Evolutionary conservation across 2,888 invertebrate species (phyloP).

Genomic region (Brachypterus glaber): DNA sequence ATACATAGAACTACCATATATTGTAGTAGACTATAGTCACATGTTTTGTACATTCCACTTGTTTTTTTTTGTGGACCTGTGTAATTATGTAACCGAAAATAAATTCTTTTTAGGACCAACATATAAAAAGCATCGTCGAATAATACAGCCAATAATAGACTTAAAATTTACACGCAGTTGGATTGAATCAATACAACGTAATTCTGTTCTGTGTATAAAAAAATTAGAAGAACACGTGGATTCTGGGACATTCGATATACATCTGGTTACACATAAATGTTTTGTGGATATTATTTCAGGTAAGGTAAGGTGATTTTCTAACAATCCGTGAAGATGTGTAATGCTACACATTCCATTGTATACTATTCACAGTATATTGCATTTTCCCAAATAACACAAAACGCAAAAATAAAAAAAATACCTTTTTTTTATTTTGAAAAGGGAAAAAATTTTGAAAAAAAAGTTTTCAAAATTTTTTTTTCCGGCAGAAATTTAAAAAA

Average conservation of each 20-base stretch:
- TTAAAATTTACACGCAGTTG: constrained; percentile 13
- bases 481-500: too few species aligned
- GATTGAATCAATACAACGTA: background rate
- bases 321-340: too few species aligned
- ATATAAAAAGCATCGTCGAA: constrained; percentile 21
- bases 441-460: too few species aligned
- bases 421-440: too few species aligned
- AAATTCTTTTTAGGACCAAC: constrained; percentile 9
- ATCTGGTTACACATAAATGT: constrained; percentile 18
- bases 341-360: too few species aligned
- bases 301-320: too few species aligned
- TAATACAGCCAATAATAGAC: constrained; percentile 25
- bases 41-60: too few species aligned
- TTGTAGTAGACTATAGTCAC: background rate
- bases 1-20: background rate
- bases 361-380: too few species aligned
- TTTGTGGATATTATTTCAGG: constrained; percentile 24
- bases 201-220: constrained; percentile 17
- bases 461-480: too few species aligned
- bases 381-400: too few species aligned
- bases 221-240: constrained; percentile 18
- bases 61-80: too few species aligned
- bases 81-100: background rate
- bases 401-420: too few species aligned
- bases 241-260: constrained; percentile 21